Base-by-base conservation (phyloP, 1,140 invertebrate species). In the Druon quercuslanigerum region DNA sequence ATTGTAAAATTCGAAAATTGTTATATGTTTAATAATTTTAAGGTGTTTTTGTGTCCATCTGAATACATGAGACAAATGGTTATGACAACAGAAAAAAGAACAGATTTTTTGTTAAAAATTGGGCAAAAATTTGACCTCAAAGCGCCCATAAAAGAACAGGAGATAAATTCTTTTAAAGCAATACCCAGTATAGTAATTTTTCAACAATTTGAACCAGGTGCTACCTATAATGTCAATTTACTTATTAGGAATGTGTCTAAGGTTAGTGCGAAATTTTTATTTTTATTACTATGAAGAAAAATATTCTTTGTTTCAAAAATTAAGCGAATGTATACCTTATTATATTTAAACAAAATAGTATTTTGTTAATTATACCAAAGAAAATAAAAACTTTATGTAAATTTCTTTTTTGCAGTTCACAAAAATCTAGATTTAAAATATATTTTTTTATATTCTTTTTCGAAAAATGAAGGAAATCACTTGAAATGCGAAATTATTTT, bases 171-270 rank as follows among this genome's bases (percentile, higher is more conserved):
- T 66, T 91, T 92, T 51, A 79, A 82, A 25, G 76, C 85, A 2
- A 85, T 74, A 19, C 92, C 92, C 2, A 78, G 80, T 40, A 82
- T 91, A 1, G 57, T 92, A 5, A 77, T 92, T 52, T 92, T 92
- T 77, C 90, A 92, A 84, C 90, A 90, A 72, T 92, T 89, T 79
- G 46, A 79, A 20, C 71, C 83, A 6, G 89, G 88, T 19, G 73
- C 85, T 19, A 76, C 56, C 14, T 89, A 91, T 66, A 86, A 76
- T 50, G 77, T 87, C 9, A 79, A 80, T 0, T 72, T 93, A 8
- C 81, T 78, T 0, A 78, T 93, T 79, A 84, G 81, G 33, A 93
- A 93, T 80, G 85, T 80, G 40, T 82, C 87, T 11, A 83, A 88
- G 76, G 91, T 90, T 86, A 76, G 72, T 73, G 33, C 52, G 13